Percentiles rank a stretch among this genome's conserved stretches.
Conservation (phyloP, 2,888 invertebrate genomes). For the Phymatocera aterrima region DNA sequence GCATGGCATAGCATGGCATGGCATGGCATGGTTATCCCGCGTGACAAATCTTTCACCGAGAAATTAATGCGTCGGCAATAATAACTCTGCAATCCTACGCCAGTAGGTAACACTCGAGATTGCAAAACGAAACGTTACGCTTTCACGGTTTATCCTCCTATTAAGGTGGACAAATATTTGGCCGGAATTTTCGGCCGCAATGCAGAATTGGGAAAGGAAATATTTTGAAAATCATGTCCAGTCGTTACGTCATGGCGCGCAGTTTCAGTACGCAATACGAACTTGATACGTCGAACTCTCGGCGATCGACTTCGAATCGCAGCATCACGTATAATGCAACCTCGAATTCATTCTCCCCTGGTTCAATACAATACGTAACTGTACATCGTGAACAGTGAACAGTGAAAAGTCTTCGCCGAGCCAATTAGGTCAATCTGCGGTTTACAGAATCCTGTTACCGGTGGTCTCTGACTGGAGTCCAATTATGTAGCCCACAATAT, state of each 20-base stretch:
- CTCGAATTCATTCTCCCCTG: too few species aligned
- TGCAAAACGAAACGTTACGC: conserved; percentile 39
- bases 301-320: too few species aligned
- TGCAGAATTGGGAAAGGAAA: background rate
- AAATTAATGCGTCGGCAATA: conserved; percentile 27
- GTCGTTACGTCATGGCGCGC: background rate
- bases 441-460: too few species aligned
- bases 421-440: too few species aligned
- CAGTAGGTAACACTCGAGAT: conserved; percentile 7
- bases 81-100: conserved; percentile 12
- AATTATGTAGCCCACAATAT: too few species aligned
- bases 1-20: background rate
- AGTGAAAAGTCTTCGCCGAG: too few species aligned
- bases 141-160: conserved; percentile 36
- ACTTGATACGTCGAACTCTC: too few species aligned
- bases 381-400: too few species aligned
- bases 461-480: too few species aligned
- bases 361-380: too few species aligned
- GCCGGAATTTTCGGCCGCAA: background rate
- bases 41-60: conserved; percentile 22
- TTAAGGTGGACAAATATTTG: conserved; percentile 27
- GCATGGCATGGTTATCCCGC: conserved; percentile 24
- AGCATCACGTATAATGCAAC: too few species aligned
- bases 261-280: background rate
- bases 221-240: background rate